Base-by-base conservation (phyloP, 2,113 vertebrate genomes). In the Serinus canaria region DNA sequence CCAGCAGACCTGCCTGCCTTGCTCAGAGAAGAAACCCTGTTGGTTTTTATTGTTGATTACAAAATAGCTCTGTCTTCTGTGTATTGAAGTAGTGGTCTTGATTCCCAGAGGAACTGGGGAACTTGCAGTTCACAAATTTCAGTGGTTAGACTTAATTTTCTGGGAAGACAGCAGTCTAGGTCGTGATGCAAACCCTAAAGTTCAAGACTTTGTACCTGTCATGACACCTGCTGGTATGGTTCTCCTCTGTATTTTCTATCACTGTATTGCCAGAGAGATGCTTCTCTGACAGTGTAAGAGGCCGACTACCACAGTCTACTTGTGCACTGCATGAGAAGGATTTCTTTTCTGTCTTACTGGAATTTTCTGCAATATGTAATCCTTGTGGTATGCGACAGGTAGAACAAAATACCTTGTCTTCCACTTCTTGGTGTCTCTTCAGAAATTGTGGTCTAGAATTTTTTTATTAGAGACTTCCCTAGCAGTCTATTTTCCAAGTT, bases 301-400 rank as follows among this genome's bases (percentile, higher is more conserved):
- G 17, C 43, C 0, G 1, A 15, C 28, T 60, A 1, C 27, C 13
- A 1, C 13, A n/a, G 20, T 43, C 25, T 77, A 13, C 33, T 21
- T 66, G 46, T 89, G 73, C 11, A 56, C 15, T 60, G 17, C 14
- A 7, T 30, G 27, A 73, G 46, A 25, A 70, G 16, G 35, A 39
- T 84, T 81, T 86, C 2, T 79, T 46, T 49, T 74, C 7, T 86
- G 1, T 50, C 47, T 84, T 27, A 83, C 62, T 37, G 64, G 27
- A 84, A 84, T 75, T 70, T 74, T 44, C 43, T 44, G 43, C 43
- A 67, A 44, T 59, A 55, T 19, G 7, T 87, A 53, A 77, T 58
- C 23, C 35, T 77, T 78, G 16, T 30, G 18, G n/a, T 92, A 33
- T 8, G 18, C 60, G 77, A 43, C 17, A 66, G 39, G 30, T 82